phyloP scores from a whole-genome alignment of 1,140 invertebrate species.

The Drosophila obscura region DNA sequence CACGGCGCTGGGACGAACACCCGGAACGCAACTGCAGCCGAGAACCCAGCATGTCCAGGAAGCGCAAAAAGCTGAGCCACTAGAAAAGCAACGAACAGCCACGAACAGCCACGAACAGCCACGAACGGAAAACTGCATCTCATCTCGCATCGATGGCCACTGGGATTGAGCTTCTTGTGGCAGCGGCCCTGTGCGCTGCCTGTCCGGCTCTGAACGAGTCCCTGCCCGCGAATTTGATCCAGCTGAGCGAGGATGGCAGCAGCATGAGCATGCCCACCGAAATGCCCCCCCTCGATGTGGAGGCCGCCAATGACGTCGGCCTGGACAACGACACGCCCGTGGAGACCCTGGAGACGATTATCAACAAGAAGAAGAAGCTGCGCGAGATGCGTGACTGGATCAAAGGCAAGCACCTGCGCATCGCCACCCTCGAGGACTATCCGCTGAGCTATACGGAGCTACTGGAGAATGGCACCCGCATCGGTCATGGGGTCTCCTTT shows the following conservation, averaged over 20 bases:
- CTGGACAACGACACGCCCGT: slow-evolving; percentile 39
- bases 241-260: slow-evolving; percentile 27
- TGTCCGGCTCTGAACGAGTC: slow-evolving; percentile 56
- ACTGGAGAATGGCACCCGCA: slow-evolving; percentile 85
- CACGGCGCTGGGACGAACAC: slow-evolving; percentile 16
- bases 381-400: slow-evolving; percentile 63
- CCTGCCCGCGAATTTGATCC: slow-evolving; percentile 47
- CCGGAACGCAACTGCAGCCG: slow-evolving; percentile 40
- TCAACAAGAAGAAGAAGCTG: slow-evolving; percentile 54
- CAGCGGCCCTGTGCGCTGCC: slow-evolving; percentile 61
- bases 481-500: slow-evolving; percentile 89
- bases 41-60: slow-evolving; percentile 35
- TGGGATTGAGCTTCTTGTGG: slow-evolving; percentile 73
- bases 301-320: slow-evolving; percentile 5
- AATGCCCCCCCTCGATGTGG: slow-evolving; percentile 38
- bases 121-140: slow-evolving; percentile 11
- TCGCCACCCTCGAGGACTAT: slow-evolving; percentile 85
- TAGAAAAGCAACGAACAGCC: slow-evolving; percentile 4
- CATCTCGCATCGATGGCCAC: slow-evolving; percentile 47
- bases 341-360: slow-evolving; percentile 58
- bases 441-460: slow-evolving; percentile 86
- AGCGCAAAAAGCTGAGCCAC: slow-evolving; percentile 31
- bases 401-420: slow-evolving; percentile 70
- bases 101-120: not conserved
- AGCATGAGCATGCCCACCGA: slow-evolving; percentile 21